phyloP scores from a whole-genome alignment of 2,888 invertebrate species.

The Lingula anatina region DNA sequence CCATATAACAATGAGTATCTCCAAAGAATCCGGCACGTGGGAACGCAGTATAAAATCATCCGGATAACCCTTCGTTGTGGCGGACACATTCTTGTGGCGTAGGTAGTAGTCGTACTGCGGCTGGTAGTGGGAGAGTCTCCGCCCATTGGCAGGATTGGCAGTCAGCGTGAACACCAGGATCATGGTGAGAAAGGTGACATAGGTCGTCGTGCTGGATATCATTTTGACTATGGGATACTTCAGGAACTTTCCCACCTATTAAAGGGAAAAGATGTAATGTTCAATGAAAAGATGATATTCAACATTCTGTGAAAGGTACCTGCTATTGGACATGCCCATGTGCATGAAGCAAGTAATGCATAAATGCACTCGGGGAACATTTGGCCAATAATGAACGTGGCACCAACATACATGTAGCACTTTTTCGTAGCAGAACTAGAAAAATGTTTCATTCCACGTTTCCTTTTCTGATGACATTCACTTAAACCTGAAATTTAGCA shows the following conservation, averaged over 20 bases:
- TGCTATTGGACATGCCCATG: background rate
- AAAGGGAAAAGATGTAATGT: background rate
- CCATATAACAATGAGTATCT: conserved; percentile 25
- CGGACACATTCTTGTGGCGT: conserved; percentile 12
- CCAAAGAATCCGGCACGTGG: conserved; percentile 23
- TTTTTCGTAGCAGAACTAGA: too few relatives aligned
- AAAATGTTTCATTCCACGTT: too few relatives aligned
- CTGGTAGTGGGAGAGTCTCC: conserved; percentile 8
- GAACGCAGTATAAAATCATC: conserved; percentile 20
- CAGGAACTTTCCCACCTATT: conserved; percentile 36
- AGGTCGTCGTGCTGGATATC: conserved; percentile 40
- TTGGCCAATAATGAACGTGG: too few relatives aligned
- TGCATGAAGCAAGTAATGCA: background rate
- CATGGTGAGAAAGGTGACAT: conserved; percentile 34
- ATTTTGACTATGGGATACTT: conserved; percentile 42
- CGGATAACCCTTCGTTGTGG: conserved; percentile 10
- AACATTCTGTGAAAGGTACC: background rate
- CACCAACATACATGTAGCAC: too few relatives aligned
- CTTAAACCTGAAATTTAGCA: too few relatives aligned
- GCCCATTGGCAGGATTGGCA: conserved; percentile 14
- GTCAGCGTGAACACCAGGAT: conserved; percentile 29
- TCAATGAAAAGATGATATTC: background rate
- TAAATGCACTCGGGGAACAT: too few relatives aligned
- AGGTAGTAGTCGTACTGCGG: conserved; percentile 8
- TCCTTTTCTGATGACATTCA: too few relatives aligned